phyloP scores from a whole-genome alignment of 2,797 vertebrate species.

The Halcyon leucocephala region DNA sequence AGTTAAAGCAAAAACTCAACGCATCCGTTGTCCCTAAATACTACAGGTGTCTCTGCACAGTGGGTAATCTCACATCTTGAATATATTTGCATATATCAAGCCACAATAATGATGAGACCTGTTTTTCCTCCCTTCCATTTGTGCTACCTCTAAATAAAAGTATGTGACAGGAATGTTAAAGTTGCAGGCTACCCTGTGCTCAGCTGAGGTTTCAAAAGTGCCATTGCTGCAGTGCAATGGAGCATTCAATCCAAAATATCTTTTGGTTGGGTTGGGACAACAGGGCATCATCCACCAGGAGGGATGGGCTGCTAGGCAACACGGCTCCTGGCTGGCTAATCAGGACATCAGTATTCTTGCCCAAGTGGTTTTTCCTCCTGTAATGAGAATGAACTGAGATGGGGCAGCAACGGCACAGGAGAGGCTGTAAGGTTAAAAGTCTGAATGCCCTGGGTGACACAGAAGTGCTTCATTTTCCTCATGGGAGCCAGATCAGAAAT shows the following conservation, averaged over 20 bases:
- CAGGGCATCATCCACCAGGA: not conserved
- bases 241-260: not conserved
- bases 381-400: not conserved
- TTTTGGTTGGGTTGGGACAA: not conserved
- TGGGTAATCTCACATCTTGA: conserved; percentile 55
- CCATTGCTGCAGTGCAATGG: not conserved
- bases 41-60: conserved; percentile 56
- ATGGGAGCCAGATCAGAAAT: not conserved
- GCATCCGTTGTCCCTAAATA: conserved; percentile 61
- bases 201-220: not conserved
- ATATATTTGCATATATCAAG: conserved; percentile 71
- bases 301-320: not conserved
- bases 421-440: not conserved
- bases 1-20: conserved; percentile 47
- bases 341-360: not conserved
- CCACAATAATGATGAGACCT: conserved; percentile 63
- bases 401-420: not conserved
- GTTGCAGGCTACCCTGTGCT: conserved; percentile 4
- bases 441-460: rapidly evolving
- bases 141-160: conserved; percentile 73
- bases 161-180: conserved; percentile 52
- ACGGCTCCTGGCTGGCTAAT: not conserved
- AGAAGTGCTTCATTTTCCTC: not conserved
- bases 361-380: not conserved
- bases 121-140: conserved; percentile 58